Evolutionary conservation across 1,140 invertebrate species (phyloP).

Genomic region (Drosophila tristis): DNA sequence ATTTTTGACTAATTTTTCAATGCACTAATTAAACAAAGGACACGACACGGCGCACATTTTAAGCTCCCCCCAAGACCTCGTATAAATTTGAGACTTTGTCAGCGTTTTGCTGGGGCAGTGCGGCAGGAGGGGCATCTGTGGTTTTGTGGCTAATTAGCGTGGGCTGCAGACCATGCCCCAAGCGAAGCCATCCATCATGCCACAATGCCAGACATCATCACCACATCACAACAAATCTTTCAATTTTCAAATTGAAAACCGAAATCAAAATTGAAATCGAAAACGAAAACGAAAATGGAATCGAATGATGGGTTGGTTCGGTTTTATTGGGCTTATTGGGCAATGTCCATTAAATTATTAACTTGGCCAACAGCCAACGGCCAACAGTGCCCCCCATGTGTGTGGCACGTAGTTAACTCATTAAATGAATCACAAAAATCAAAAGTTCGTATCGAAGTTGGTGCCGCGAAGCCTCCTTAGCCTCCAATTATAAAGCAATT

Average conservation of each 20-base stretch:
- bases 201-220: conserved; percentile 55
- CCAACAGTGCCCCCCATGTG: conserved; percentile 56
- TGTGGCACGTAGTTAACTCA: conserved; percentile 53
- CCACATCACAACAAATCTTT: conserved; percentile 43
- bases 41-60: conserved; percentile 48
- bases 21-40: conserved; percentile 80
- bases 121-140: conserved; percentile 4
- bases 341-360: conserved; percentile 80
- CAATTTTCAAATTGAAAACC: conserved; percentile 70
- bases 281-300: conserved; percentile 56
- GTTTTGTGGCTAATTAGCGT: conserved; percentile 64
- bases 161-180: conserved; percentile 35
- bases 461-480: conserved; percentile 67
- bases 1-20: conserved; percentile 71
- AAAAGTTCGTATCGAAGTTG: conserved; percentile 30
- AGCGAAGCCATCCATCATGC: conserved; percentile 54
- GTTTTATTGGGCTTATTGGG: conserved; percentile 66
- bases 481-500: conserved; percentile 80
- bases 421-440: conserved; percentile 54
- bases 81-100: conserved; percentile 71
- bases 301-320: conserved; percentile 67
- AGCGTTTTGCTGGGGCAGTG: conserved; percentile 12
- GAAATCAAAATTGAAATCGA: conserved; percentile 60
- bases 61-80: conserved; percentile 53
- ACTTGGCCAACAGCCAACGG: conserved; percentile 67